Conservation (phyloP, 2,888 invertebrate genomes). For the Temnothorax unifasciatus region DNA sequence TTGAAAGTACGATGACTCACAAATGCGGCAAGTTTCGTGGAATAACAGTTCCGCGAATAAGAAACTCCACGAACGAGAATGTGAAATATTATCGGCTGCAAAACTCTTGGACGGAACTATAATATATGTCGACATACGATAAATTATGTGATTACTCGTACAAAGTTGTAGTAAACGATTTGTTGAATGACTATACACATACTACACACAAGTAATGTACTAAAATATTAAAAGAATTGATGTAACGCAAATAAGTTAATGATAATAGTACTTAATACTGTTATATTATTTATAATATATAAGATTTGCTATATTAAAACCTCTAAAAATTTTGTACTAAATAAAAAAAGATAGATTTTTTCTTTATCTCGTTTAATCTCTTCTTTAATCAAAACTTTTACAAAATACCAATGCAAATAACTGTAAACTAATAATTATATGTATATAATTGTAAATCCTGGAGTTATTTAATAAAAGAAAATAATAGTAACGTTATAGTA, state of each 20-base stretch:
- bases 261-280: background rate
- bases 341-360: background rate
- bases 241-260: background rate
- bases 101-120: background rate
- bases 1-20: conserved; percentile 11
- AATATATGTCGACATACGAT: background rate
- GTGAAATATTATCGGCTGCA: background rate
- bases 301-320: background rate
- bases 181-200: background rate
- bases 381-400: background rate
- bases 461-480: background rate
- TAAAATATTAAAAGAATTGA: background rate
- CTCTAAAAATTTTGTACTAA: background rate
- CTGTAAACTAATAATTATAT: background rate
- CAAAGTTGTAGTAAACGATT: conserved; percentile 1
- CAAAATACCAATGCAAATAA: background rate
- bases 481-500: background rate
- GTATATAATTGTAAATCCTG: background rate
- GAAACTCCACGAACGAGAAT: background rate
- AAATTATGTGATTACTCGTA: background rate
- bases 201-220: background rate
- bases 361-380: background rate
- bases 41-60: conserved; percentile 25
- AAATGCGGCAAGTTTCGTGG: conserved; percentile 10
- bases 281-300: background rate